A percentile compares a stretch with the other conserved stretches of the same genome.
Evolutionary conservation across 2,888 invertebrate species (phyloP).

Genomic region (Perizoma flavofasciatum): DNA sequence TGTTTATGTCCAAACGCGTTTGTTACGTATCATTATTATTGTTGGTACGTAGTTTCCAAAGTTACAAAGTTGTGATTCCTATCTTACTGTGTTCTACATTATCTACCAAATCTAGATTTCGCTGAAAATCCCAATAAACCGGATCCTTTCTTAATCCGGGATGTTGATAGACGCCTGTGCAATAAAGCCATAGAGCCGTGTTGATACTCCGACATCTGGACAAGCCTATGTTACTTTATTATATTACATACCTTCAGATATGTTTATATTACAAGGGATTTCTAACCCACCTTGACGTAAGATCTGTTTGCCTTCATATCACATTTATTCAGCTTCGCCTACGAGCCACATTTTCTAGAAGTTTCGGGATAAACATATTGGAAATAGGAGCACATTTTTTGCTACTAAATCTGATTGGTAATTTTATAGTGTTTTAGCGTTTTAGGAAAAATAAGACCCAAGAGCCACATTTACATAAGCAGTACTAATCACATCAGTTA

Average conservation of each 20-base stretch:
- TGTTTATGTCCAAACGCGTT: too few relatives aligned
- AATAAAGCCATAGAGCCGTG: conserved; percentile 24
- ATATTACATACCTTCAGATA: conserved; percentile 22
- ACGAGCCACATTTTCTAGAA: background rate
- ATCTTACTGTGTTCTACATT: too few relatives aligned
- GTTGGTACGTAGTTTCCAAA: too few relatives aligned
- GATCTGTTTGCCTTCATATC: conserved; percentile 11
- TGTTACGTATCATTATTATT: too few relatives aligned
- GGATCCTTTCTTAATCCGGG: conserved; percentile 14
- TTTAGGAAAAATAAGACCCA: too few relatives aligned
- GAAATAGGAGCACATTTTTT: background rate
- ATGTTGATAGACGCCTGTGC: conserved; percentile 17
- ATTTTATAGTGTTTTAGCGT: background rate
- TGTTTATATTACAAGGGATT: conserved; percentile 23
- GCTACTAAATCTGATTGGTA: background rate
- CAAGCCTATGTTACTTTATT: conserved; percentile 30
- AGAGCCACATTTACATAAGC: too few relatives aligned
- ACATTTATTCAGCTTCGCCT: conserved; percentile 9
- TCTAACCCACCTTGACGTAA: conserved; percentile 10
- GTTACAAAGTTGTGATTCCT: too few relatives aligned
- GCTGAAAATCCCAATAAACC: conserved; percentile 10
- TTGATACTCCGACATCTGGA: conserved; percentile 28
- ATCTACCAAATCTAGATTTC: conserved; percentile 6
- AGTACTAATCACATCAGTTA: background rate
- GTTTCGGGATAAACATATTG: conserved; percentile 3